Evolutionary conservation across 1,140 invertebrate genomes (phyloP), one percentile per base, ranked within the genome.

Genomic region (Callitettix versicolor): DNA sequence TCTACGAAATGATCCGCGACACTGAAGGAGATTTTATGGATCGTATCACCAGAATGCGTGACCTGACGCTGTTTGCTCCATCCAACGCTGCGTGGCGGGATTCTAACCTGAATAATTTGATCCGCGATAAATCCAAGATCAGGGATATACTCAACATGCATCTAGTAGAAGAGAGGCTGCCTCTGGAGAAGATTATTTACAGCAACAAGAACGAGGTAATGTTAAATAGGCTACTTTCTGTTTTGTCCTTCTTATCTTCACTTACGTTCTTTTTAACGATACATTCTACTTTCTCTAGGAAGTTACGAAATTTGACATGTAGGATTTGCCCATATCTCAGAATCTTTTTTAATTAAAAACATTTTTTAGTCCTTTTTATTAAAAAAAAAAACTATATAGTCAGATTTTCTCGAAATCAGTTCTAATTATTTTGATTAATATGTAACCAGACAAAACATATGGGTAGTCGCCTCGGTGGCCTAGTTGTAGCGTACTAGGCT

Each of bases 1-100:
- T 91, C 68, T 86, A 86, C 67, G 79, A 87, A 64, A 79, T 81
- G 21, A 87, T 91, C 51, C 77, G 80, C 64, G 82, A 88, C 62
- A 74, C 79, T 56, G 85, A 81, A 7, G 76, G 81, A 33, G 81
- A 85, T 42, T 87, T 92, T 61, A 73, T 88, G 65, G 75, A 79
- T 53, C 78, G 78, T 38, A 77, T 91, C n/a, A 81, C 76, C 40
- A 71, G 75, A 36, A 76, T 79, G 44, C 77, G 77, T 24, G 82
- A 88, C 42, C 75, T 91, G 4, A 94, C 91, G 1, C 73, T 95
- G 18, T 91, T 95, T 67, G 90, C 88, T 1, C 91, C 91, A 0
- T 90, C 85, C 60, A 94, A 95, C 67, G 82, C 84, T 53, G 91
- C 91, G 1, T 84, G 84, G 79, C 69, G 75, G 11, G 80, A 81